Evolutionary conservation across 2,888 invertebrate species (phyloP), one percentile per base, ranked within the genome.

Genomic region (Acronicta psi): DNA sequence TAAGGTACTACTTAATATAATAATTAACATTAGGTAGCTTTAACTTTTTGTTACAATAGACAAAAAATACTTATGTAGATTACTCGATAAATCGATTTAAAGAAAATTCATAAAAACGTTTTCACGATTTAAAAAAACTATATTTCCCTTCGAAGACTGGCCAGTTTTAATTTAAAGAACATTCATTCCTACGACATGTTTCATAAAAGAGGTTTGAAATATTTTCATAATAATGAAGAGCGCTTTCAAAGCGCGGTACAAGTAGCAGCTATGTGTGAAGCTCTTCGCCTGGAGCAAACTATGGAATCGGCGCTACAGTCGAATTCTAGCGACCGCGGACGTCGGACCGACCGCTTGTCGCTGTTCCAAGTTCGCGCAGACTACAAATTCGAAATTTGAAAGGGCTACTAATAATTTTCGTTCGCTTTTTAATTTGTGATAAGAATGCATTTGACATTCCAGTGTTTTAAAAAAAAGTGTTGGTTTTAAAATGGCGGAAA

Each of bases 261-360:
- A 50, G 59, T 56, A 64, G 63, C 38, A 64, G 69, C 41, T 59
- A 8, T 14, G 5, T 18, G 17, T 11, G 45, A 59, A 68, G 63
- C 68, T 63, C 38, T 53, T 25, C 14, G 14, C 38, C 20, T 43
- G 47, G 40, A 37, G 37, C 58, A 31, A 45, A 51, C 36, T 61
- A 45, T 42, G 38, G 51, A 9, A 10, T 17, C 18, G 13, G 20
- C 36, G 25, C 44, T 53, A 72, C 72, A 74, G 73, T 74, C 63
- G 65, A 69, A 55, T 55, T 43, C 46, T 37, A 52, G 62, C 74
- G 47, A 61, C 50, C 63, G 66, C 41, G 58, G 54, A 34, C 37
- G 62, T 37, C 72, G 73, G 63, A 66, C 68, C 65, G 71, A 57
- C 56, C 57, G 74, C 69, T 62, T 59, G 58, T 38, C 56, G 55